Conservation (phyloP, 2,888 invertebrate species). For the Drosophila yooni region DNA sequence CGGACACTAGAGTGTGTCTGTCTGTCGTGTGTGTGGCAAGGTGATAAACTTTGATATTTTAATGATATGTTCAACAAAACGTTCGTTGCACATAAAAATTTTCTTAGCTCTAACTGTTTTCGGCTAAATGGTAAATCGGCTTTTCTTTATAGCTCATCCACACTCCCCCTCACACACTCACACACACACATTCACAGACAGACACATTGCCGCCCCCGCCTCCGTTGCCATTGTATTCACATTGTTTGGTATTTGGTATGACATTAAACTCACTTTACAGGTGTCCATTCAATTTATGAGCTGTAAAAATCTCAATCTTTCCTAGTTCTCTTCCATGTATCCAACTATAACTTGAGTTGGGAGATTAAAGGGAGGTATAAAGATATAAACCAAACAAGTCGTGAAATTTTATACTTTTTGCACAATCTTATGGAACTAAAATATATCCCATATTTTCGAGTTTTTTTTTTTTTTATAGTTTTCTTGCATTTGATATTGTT, state of each 20-base stretch:
- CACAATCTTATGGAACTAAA: background rate
- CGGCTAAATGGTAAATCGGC: constrained; percentile 69
- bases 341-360: background rate
- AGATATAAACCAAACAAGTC: background rate
- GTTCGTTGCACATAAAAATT: constrained; percentile 76
- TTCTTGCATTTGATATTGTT: background rate
- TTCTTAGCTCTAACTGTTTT: constrained; percentile 65
- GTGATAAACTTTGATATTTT: constrained; percentile 82
- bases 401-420: constrained; percentile 6
- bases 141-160: constrained; percentile 71
- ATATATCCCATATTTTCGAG: background rate
- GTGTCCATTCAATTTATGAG: constrained; percentile 73
- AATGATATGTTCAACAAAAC: constrained; percentile 83
- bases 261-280: constrained; percentile 72
- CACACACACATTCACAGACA: background rate
- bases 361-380: background rate
- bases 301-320: constrained; percentile 71
- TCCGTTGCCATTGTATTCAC: constrained; percentile 21
- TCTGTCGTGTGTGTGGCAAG: constrained; percentile 69
- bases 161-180: background rate
- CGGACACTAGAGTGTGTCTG: constrained; percentile 13
- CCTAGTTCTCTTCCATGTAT: background rate
- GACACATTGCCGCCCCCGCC: constrained; percentile 15
- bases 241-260: constrained; percentile 51
- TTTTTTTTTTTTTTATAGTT: background rate